Evolutionary conservation across 2,797 vertebrate species (phyloP), one percentile per base, ranked within the genome.

Genomic region (Hafferia zeledoni): DNA sequence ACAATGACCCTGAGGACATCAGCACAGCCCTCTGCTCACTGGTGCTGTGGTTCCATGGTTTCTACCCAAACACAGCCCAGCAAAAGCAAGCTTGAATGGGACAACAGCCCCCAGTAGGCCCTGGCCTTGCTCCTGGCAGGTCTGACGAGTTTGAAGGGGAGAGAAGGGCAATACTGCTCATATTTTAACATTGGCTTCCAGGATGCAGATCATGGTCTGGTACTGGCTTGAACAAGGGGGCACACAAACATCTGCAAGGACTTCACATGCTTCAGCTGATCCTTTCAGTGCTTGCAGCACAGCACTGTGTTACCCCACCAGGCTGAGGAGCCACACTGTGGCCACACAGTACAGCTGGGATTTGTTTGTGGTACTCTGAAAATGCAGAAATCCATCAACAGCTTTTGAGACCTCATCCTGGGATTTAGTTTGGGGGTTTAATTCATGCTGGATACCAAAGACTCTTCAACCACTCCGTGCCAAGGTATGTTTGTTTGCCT

Each of bases 31-130:
- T 53, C 20, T 31, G 43, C 70, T 70, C 31, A 9, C 47, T 12
- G 27, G 17, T 49, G 47, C 71, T 1, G 1, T 14, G 9, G 55
- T 22, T 72, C 44, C 41, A 8, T 4, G 1, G 14, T 3, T 55
- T 31, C 46, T 30, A 27, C 61, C 25, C 70, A 53, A 70, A 70
- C 0, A 30, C 22, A 43, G 25, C 16, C 18, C n/a, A 25, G 53
- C 10, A 68, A 76, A 71, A 46, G 11, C 52, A 67, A 57, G n/a
- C 6, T n/a, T 35, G 39, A 85, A 46, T 2, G 8, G 20, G 43
- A 20, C 35, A 83, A 7, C 5, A 70, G 47, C 39, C 20, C 39
- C 17, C 47, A 25, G 3, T 6, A 44, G 35, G 17, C 31, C 57
- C n/a, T 3, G 35, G 1, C 15, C 20, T 17, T 46, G 31, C 68